Conservation (phyloP, 1,140 invertebrate genomes). For the Venustaconcha ellipsiformis region DNA sequence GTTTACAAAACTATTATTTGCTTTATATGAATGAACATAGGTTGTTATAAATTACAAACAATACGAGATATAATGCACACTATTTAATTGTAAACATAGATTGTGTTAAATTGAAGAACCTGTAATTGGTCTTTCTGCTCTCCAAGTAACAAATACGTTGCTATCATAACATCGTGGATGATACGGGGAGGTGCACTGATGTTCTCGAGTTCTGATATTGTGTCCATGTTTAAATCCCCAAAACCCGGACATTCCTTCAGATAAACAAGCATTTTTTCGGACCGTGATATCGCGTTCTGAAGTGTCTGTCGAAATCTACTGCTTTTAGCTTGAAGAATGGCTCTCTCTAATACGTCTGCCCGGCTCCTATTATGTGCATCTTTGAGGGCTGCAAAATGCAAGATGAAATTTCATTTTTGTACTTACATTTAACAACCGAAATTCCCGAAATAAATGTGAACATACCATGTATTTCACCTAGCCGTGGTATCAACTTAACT, state of each 20-base stretch:
- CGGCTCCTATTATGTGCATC: not conserved
- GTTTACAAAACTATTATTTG: too few species aligned
- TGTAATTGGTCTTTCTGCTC: constrained; percentile 24
- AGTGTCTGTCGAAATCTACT: not conserved
- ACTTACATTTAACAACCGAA: too few species aligned
- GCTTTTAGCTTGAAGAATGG: constrained; percentile 3
- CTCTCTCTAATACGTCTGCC: constrained; percentile 1
- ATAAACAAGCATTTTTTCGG: constrained; percentile 16
- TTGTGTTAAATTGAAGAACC: constrained; percentile 9
- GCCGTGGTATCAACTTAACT: too few species aligned
- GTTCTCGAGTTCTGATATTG: constrained; percentile 39
- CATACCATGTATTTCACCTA: too few species aligned
- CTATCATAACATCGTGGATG: constrained; percentile 42
- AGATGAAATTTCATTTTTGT: too few species aligned
- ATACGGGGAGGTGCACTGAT: constrained; percentile 34
- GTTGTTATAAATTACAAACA: too few species aligned
- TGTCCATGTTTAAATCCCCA: constrained; percentile 24
- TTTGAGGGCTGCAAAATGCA: constrained; percentile 3
- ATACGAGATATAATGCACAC: too few species aligned
- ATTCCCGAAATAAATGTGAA: too few species aligned
- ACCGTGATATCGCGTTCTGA: not conserved
- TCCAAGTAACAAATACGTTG: constrained; percentile 40
- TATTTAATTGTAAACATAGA: too few species aligned
- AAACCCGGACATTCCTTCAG: constrained; percentile 29
- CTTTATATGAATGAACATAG: too few species aligned